Evolutionary conservation across 2,888 invertebrate species (phyloP).

Genomic region (Diarsia dahlii): DNA sequence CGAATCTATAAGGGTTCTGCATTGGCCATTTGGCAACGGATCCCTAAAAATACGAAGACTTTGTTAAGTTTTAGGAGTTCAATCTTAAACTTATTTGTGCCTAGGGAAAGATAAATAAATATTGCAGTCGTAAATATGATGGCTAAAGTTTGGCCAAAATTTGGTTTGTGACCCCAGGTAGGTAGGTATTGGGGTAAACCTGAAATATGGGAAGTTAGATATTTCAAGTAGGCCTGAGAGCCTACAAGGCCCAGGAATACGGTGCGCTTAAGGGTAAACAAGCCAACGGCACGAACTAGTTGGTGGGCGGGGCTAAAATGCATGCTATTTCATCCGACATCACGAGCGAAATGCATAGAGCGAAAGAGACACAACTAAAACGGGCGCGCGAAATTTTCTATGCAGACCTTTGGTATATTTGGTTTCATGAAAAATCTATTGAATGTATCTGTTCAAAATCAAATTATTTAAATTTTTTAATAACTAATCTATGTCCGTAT

Average conservation of each 20-base stretch:
- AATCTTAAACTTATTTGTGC: conserved; percentile 30
- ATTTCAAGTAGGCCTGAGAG: neutral
- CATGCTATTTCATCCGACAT: too few species aligned
- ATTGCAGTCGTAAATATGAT: conserved; percentile 44
- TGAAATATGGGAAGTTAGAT: neutral
- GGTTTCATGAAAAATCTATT: too few species aligned
- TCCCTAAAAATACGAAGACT: neutral
- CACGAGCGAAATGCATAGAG: too few species aligned
- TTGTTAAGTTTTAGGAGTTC: conserved; percentile 18
- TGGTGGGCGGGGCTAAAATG: too few species aligned
- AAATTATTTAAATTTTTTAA: too few species aligned
- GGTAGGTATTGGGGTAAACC: neutral
- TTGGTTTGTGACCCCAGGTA: neutral
- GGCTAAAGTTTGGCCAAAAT: conserved; percentile 26
- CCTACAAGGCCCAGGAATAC: neutral
- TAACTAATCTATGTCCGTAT: too few species aligned
- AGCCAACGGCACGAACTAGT: too few species aligned
- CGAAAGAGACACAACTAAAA: too few species aligned
- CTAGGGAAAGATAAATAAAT: conserved; percentile 40
- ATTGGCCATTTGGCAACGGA: neutral
- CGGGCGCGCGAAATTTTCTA: too few species aligned
- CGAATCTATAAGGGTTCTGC: neutral
- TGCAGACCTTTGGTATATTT: too few species aligned
- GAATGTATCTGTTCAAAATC: too few species aligned
- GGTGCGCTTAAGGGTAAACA: too few species aligned